Conservation (phyloP, 2,113 vertebrate genomes). For the Cromileptes altivelis region DNA sequence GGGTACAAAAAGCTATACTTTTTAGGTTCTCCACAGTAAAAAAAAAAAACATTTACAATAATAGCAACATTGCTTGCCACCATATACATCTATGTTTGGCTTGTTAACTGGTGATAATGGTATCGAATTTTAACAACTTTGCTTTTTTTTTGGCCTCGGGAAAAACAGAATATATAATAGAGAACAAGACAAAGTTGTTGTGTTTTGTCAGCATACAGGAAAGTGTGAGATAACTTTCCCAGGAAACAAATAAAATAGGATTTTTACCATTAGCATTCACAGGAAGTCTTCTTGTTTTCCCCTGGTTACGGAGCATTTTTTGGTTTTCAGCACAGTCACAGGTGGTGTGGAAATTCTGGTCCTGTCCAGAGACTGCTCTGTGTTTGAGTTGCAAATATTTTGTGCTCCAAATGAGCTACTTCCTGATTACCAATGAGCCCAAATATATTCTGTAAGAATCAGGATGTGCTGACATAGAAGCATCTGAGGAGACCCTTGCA, state of each 20-base stretch:
- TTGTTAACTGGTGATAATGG: constrained; percentile 23
- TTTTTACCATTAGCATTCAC: constrained; percentile 40
- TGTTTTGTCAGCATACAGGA: constrained; percentile 1
- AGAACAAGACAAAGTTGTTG: constrained; percentile 2
- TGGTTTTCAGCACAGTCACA: constrained; percentile 25
- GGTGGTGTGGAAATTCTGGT: constrained; percentile 34
- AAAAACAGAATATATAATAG: constrained; percentile 23
- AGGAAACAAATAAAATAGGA: not conserved
- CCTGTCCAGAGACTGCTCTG: constrained; percentile 41
- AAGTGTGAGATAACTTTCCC: not conserved
- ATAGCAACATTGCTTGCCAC: not conserved
- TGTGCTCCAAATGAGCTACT: constrained; percentile 23
- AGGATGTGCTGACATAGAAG: constrained; percentile 3
- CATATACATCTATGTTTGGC: not conserved
- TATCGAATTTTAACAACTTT: constrained; percentile 2
- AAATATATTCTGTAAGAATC: constrained; percentile 28
- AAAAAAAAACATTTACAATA: not conserved
- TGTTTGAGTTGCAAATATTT: constrained; percentile 53
- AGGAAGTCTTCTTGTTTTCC: constrained; percentile 11
- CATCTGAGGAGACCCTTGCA: constrained; percentile 12
- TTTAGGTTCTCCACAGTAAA: not conserved
- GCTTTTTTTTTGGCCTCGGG: constrained; percentile 8
- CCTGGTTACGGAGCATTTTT: constrained; percentile 31
- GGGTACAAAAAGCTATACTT: not conserved
- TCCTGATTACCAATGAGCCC: constrained; percentile 46